A percentile compares a stretch with the other conserved stretches of the same genome.
Evolutionary conservation across 2,888 invertebrate genomes (phyloP).

Genomic region (Bellardia bayeri): DNA sequence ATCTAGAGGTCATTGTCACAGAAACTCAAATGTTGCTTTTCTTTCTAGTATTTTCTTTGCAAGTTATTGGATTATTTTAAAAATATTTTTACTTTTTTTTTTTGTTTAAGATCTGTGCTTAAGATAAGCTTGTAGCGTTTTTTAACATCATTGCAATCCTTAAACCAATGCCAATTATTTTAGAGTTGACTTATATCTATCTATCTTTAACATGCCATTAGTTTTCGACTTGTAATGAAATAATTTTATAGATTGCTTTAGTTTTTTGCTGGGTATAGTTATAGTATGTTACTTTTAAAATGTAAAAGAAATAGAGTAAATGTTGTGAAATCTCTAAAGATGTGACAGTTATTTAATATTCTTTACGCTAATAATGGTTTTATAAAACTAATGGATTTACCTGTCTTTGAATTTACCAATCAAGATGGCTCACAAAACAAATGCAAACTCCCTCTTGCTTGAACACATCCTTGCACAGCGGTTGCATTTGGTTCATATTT

Average conservation of each 20-base stretch:
- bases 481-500: slow-evolving; percentile 38
- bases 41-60: too few species aligned
- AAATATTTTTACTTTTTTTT: too few species aligned
- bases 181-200: too few species aligned
- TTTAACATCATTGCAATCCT: too few species aligned
- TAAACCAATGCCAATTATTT: too few species aligned
- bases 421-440: slow-evolving; percentile 12
- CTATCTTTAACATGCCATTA: too few species aligned
- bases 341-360: slow-evolving; percentile 66
- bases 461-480: slow-evolving; percentile 25
- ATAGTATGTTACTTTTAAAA: background rate
- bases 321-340: slow-evolving; percentile 56
- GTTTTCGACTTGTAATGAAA: too few species aligned
- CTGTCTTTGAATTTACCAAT: slow-evolving; percentile 48
- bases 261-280: slow-evolving; percentile 6
- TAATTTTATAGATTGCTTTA: background rate
- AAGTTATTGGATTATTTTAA: too few species aligned
- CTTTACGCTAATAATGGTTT: slow-evolving; percentile 65
- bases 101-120: too few species aligned
- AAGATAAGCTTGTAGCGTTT: too few species aligned
- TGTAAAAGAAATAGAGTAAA: slow-evolving; percentile 26
- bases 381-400: slow-evolving; percentile 66
- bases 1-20: too few species aligned
- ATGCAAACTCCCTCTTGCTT: background rate
- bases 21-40: too few species aligned